Percentiles rank a stretch among this genome's conserved stretches.
phyloP scores from a whole-genome alignment of 1,140 invertebrate genomes.

The Pachypeltis micranthus region DNA sequence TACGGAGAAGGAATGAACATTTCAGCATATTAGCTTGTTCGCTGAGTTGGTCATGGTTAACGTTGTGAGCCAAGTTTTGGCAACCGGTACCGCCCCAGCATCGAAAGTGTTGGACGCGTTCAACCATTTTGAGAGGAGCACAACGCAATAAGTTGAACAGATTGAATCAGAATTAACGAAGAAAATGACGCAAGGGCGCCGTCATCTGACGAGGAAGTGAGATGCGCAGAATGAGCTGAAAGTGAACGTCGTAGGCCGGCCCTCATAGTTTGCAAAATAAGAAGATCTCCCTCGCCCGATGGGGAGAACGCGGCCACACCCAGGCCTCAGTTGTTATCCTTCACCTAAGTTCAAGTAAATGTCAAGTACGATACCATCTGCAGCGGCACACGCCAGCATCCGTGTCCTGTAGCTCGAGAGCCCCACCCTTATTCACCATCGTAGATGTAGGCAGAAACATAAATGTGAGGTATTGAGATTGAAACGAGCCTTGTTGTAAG shows the following conservation, averaged over 20 bases:
- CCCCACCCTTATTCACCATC: not conserved
- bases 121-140: too few species aligned
- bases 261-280: conserved; percentile 8
- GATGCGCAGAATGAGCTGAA: too few species aligned
- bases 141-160: too few species aligned
- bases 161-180: too few species aligned
- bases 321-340: conserved; percentile 1
- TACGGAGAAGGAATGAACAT: too few species aligned
- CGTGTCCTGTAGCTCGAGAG: not conserved
- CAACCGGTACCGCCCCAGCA: too few species aligned
- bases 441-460: not conserved
- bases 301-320: conserved; percentile 5
- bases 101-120: too few species aligned
- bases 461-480: not conserved
- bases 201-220: too few species aligned
- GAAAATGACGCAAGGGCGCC: too few species aligned
- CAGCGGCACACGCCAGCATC: conserved; percentile 5
- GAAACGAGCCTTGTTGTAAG: not conserved
- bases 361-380: conserved; percentile 9
- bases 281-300: not conserved
- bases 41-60: too few species aligned
- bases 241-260: not conserved
- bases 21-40: too few species aligned
- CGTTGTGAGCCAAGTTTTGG: too few species aligned
- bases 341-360: conserved; percentile 9